These are phyloP conservation scores for Cyphomyrmex costatus DNA, from an alignment of 1,140 invertebrate genomes.

Conservation along the genomic window DNA sequence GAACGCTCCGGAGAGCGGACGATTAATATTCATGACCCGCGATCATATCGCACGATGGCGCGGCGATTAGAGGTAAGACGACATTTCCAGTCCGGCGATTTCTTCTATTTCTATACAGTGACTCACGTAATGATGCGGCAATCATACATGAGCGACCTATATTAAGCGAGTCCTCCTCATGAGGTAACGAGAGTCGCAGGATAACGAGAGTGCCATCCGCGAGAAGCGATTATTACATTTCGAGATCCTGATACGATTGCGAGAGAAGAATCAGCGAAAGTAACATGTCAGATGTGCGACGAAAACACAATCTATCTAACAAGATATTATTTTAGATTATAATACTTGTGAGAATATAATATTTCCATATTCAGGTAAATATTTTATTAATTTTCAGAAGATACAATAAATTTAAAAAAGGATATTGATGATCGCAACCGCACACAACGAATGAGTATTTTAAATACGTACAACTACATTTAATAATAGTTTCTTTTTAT, in stretches of 20 bases:
- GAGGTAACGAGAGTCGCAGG: constrained; percentile 44
- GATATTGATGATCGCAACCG: not conserved
- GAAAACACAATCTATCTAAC: not conserved
- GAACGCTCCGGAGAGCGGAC: constrained; percentile 7
- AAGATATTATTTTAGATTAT: constrained; percentile 1
- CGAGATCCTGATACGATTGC: constrained; percentile 28
- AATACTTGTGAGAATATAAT: not conserved
- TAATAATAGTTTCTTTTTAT: not conserved
- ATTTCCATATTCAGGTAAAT: not conserved
- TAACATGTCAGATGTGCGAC: not conserved
- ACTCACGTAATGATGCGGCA: constrained; percentile 66
- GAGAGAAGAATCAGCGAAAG: not conserved
- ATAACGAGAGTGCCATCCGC: constrained; percentile 41
- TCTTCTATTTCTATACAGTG: constrained; percentile 66
- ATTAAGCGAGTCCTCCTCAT: constrained; percentile 20
- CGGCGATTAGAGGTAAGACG: constrained; percentile 62
- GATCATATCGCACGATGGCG: constrained; percentile 58
- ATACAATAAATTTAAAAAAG: not conserved
- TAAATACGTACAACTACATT: too few species aligned
- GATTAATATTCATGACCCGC: constrained; percentile 68
- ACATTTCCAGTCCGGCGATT: constrained; percentile 64
- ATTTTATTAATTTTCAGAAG: not conserved
- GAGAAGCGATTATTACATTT: constrained; percentile 58
- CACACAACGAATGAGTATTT: not conserved
- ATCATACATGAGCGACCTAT: constrained; percentile 50